phyloP scores from a whole-genome alignment of 2,113 vertebrate genomes.

The Oreochromis aureus region DNA sequence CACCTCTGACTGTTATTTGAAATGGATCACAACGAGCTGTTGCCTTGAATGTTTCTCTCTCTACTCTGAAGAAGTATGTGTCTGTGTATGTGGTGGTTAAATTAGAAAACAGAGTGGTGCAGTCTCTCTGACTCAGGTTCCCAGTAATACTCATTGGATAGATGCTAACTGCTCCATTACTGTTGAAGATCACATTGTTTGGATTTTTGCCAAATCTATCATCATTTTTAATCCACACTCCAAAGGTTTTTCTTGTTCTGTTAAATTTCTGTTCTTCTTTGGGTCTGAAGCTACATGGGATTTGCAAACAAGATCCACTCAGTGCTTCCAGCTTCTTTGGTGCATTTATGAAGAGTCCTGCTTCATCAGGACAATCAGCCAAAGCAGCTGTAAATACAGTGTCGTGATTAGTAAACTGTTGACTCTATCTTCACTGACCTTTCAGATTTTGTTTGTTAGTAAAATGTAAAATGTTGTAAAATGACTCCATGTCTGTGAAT shows the following conservation, averaged over 20 bases:
- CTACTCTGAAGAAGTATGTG: too few relatives aligned
- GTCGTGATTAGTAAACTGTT: not conserved
- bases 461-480: fast-evolving
- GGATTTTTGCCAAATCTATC: fast-evolving
- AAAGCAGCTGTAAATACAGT: not conserved
- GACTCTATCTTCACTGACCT: not conserved
- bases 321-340: not conserved
- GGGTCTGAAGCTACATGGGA: not conserved
- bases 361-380: too few relatives aligned
- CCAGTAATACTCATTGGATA: too few relatives aligned
- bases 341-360: fast-evolving
- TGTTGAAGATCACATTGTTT: not conserved
- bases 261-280: fast-evolving
- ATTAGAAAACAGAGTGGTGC: too few relatives aligned
- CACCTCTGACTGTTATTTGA: too few relatives aligned
- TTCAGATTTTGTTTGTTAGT: not conserved
- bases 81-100: too few relatives aligned
- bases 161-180: fast-evolving
- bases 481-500: too few relatives aligned
- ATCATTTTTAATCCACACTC: not conserved
- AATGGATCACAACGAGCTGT: too few relatives aligned
- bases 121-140: too few relatives aligned
- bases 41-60: too few relatives aligned
- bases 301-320: not conserved
- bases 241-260: not conserved